Evolutionary conservation across 2,888 invertebrate species (phyloP), one percentile per base, ranked within the genome.

Genomic region (Leptinotarsa haldemani): DNA sequence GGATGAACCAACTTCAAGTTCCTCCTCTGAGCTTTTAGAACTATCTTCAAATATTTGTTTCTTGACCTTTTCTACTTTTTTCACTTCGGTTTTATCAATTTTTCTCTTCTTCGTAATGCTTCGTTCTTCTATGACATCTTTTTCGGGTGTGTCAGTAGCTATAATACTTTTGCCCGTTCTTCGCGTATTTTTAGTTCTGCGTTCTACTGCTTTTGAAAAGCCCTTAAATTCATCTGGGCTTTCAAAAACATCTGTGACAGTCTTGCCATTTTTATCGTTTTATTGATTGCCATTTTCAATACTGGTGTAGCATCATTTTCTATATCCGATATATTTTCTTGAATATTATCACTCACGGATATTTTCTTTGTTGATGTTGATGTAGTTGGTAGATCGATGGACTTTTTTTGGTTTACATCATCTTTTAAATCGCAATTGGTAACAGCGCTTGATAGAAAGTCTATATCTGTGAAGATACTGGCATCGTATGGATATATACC

Each of bases 401-500:
- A 22, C 20, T 65, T 70, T 48, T 48, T 16, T 65, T 63, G 22
- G 30, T 20, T 66, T 61, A 48, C 40, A 47, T 61, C 67, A 47
- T 65, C 65, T 58, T 20, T 46, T 16, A 53, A 46, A 63, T 53
- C 20, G 70, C 74, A 74, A 67, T 77, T 64, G 30, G 74, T 78
- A 65, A 73, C 76, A 48, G 70, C 70, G 65, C 74, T 5, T 25
- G 25, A 1, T 25, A 25, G 25, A 25, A 25, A 25, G 25, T 25
- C 5, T 76, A 74, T 53, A 40, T 77, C 76, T 16, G 74, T 71
- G 50, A 77, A 76, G n/a, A 77, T 56, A 69, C 77, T 20, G 20
- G 16, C 47, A 61, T 76, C 73, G 67, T 65, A 75, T 30, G 75
- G 67, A 64, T 61, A 84, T 65, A 85, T 85, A 64, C 85, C 86